Conservation (phyloP, 2,113 vertebrate species). For the Eidolon helvum region DNA sequence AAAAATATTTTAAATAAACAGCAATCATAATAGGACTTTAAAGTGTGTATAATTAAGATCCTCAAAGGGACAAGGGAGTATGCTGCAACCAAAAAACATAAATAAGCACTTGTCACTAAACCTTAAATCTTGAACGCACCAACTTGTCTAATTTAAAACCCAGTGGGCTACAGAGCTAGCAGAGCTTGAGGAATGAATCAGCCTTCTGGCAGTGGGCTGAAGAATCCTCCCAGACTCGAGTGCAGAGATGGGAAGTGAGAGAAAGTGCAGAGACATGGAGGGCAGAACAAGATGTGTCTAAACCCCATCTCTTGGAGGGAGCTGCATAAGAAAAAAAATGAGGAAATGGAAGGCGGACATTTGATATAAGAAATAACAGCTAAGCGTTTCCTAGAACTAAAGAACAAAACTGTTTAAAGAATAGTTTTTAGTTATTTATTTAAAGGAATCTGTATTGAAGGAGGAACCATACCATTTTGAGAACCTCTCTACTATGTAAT, state of each 20-base stretch:
- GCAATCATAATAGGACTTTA: neutral
- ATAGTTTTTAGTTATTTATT: neutral
- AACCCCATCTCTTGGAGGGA: neutral
- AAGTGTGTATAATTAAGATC: neutral
- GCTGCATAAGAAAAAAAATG: neutral
- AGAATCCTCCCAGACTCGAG: neutral
- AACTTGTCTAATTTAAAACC: neutral
- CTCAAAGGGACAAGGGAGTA: neutral
- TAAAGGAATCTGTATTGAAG: neutral
- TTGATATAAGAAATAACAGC: neutral
- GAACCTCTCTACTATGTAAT: neutral
- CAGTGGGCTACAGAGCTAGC: neutral
- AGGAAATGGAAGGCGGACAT: neutral
- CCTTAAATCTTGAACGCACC: neutral
- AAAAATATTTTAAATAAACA: constrained; percentile 9
- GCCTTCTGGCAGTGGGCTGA: neutral
- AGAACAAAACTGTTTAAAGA: neutral
- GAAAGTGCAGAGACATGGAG: neutral
- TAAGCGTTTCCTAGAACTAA: neutral
- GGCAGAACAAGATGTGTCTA: neutral
- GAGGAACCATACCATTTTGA: neutral
- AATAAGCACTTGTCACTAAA: neutral
- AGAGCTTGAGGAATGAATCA: neutral
- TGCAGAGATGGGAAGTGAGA: neutral
- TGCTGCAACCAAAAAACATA: neutral